Base-by-base conservation (phyloP, 2,888 invertebrate species). In the Pyrrhosoma nymphula region DNA sequence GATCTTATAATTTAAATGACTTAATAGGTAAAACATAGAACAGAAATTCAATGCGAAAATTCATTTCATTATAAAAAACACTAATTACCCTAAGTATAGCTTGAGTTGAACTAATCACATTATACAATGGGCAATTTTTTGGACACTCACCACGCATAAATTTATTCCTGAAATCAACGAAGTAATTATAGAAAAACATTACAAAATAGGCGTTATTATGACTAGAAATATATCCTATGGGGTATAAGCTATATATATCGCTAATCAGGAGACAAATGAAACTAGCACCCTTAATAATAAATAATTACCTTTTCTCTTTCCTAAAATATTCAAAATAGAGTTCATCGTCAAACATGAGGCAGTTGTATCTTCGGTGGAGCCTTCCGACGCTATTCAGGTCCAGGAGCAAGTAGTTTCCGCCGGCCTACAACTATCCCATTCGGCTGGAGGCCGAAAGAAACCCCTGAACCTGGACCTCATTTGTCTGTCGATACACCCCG, bases 371-470 rank as follows among this genome's bases (percentile, higher is more conserved):
- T 93, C 93, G 2, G 0, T 0, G 56, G 1, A 35, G 60, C 55
- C 56, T 88, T 23, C 39, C 39, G 95, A 26, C 20, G 69, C n/a
- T 47, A n/a, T 60, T 35, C 96, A 96, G 96, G 96, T 96, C 96
- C 97, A 97, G 97, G 97, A 97, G 98, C 98, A 98, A 98, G 98
- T 98, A 98, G 98, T 98, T 98, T 98, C 98, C 98, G 98, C 98
- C 98, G 98, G 98, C 98, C 98, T 98, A 98, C 98, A 98, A 98
- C 97, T 97, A 97, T 97, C 97, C 96, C 97, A 97, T 96, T 97
- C 98, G 98, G 98, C 98, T 98, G 98, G 98, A 98, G 98, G 98
- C 98, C 98, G 98, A 98, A 98, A 98, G 98, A 98, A 98, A 98
- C 98, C 98, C 98, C 98, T 98, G 97, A 97, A 96, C 97, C 97